phyloP scores from a whole-genome alignment of 2,797 vertebrate species.

The Alcedo atthis region DNA sequence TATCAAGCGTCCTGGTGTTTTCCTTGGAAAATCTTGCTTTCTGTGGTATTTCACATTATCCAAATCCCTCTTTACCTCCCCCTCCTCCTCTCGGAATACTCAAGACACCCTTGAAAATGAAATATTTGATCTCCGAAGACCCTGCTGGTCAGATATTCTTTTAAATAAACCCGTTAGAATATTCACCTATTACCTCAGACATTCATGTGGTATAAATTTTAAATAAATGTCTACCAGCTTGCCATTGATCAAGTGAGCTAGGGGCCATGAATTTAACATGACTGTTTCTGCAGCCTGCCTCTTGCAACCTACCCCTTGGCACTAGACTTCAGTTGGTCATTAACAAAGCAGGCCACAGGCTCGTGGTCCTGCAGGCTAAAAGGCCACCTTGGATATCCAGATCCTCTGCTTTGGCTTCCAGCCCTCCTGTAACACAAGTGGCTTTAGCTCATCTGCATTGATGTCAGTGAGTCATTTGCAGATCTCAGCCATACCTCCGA shows the following conservation, averaged over 20 bases:
- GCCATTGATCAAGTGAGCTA: slow-evolving; percentile 63
- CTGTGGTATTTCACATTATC: slow-evolving; percentile 80
- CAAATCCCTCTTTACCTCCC: slow-evolving; percentile 74
- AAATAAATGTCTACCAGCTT: slow-evolving; percentile 68
- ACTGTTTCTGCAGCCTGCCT: slow-evolving; percentile 38
- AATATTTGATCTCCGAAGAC: slow-evolving; percentile 72
- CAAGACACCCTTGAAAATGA: slow-evolving; percentile 64
- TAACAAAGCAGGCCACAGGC: not conserved
- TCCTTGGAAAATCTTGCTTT: slow-evolving; percentile 83
- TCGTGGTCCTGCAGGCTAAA: slow-evolving; percentile 21
- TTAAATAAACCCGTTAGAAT: slow-evolving; percentile 70
- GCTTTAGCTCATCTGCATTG: slow-evolving; percentile 47
- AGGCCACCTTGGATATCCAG: slow-evolving; percentile 7
- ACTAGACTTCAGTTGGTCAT: slow-evolving; percentile 12
- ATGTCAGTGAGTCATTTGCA: slow-evolving; percentile 74
- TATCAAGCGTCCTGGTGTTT: slow-evolving; percentile 80
- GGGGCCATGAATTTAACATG: slow-evolving; percentile 64
- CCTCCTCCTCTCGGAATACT: slow-evolving; percentile 55
- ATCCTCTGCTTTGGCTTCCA: slow-evolving; percentile 13
- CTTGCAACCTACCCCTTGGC: slow-evolving; percentile 54
- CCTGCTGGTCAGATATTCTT: slow-evolving; percentile 68
- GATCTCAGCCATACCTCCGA: slow-evolving; percentile 61
- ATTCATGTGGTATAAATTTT: slow-evolving; percentile 70
- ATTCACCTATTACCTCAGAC: slow-evolving; percentile 74
- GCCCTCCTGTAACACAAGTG: slow-evolving; percentile 28